phyloP scores from a whole-genome alignment of 1,140 invertebrate species.

The Eumeta japonica region DNA sequence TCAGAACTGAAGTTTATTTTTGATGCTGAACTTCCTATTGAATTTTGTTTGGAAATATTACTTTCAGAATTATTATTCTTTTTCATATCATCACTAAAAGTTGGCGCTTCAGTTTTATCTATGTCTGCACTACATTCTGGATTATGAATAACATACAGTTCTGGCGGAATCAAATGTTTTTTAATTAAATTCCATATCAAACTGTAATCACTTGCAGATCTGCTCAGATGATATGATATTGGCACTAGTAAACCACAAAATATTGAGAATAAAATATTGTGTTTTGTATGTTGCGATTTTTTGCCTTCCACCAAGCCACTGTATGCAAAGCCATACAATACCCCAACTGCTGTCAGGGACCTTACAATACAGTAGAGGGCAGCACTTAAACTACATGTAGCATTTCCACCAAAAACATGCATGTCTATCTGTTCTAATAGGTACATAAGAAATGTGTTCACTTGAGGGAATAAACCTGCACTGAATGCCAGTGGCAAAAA shows the following conservation, averaged over 20 bases:
- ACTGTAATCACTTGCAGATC: constrained; percentile 86
- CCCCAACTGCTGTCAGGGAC: constrained; percentile 74
- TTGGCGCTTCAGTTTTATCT: constrained; percentile 36
- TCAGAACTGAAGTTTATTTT: constrained; percentile 56
- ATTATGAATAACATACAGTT: constrained; percentile 58
- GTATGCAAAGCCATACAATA: constrained; percentile 89
- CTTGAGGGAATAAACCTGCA: constrained; percentile 91
- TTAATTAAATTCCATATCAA: constrained; percentile 87
- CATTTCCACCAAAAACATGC: constrained; percentile 96
- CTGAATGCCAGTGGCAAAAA: constrained; percentile 93
- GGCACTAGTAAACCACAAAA: constrained; percentile 89
- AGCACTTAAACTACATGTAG: constrained; percentile 83
- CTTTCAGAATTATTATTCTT: constrained; percentile 52
- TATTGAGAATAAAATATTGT: constrained; percentile 85
- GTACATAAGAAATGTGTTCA: constrained; percentile 96
- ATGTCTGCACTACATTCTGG: constrained; percentile 40
- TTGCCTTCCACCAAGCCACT: constrained; percentile 76
- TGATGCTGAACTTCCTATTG: constrained; percentile 51
- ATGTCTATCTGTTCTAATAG: constrained; percentile 95
- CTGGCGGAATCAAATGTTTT: constrained; percentile 69
- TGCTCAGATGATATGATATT: constrained; percentile 88
- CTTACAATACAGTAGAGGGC: constrained; percentile 82
- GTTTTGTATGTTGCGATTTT: constrained; percentile 75
- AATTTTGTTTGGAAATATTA: constrained; percentile 55
- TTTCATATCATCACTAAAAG: constrained; percentile 35